Evolutionary conservation across 2,888 invertebrate species (phyloP), one percentile per base, ranked within the genome.

Genomic region (Empis stercorea): DNA sequence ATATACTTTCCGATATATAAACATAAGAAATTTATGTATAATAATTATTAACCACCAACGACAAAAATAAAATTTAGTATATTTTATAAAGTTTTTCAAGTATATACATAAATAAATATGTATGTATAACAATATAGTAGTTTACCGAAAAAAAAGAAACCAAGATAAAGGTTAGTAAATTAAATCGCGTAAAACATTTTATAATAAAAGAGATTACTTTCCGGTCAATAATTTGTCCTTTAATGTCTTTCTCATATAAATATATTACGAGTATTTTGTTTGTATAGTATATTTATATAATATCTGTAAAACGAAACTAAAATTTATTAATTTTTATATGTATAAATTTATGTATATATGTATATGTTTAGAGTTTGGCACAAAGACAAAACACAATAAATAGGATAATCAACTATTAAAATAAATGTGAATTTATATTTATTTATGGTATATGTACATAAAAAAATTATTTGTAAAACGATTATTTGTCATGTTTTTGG

Each of bases 201-300:
- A 37, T 15, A 37, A 34, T 34, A 34, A 34, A 34, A 34, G 34
- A 34, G 27, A 40, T 23, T 20, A 14, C 40, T 40, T 40, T 40
- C 40, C 40, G 40, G 40, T 40, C 40, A 40, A 40, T 40, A 40
- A 40, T 40, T 40, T 40, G 40, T 40, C 40, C 40, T 40, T 40
- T 40, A 40, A 23, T 14, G 40, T 27, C 20, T 40, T 40, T 23
- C 13, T 27, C 11, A 17, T 38, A 11, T 37, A 34, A 2, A 13
- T 34, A 34, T n/a, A 34, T n/a, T 4, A 34, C n/a, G n/a, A n/a
- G n/a, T n/a, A n/a, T n/a, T n/a, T 34, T 34, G 10, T 37, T n/a
- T n/a, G n/a, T n/a, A n/a, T n/a, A n/a, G n/a, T n/a, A n/a, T n/a
- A n/a, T n/a, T n/a, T n/a, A n/a, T n/a, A n/a, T n/a, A n/a, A 16